Conservation (phyloP, 1,140 invertebrate genomes). For the Temnothorax curvispinosus region DNA sequence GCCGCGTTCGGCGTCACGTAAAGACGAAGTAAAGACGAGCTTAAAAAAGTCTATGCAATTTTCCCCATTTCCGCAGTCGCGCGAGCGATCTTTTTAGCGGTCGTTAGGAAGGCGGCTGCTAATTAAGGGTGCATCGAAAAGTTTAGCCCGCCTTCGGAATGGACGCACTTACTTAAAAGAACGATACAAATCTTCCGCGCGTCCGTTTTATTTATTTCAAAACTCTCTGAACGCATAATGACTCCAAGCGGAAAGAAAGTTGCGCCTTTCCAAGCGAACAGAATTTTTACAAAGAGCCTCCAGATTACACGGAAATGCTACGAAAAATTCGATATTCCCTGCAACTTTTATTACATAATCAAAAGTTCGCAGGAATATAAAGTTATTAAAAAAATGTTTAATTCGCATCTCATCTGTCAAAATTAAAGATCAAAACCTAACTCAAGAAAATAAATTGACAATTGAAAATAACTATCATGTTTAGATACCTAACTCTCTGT, state of each 20-base stretch:
- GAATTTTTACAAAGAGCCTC: not conserved
- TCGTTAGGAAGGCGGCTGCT: constrained; percentile 29
- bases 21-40: constrained; percentile 48
- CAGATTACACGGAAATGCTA: not conserved
- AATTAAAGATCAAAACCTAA: not conserved
- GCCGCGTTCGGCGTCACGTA: constrained; percentile 45
- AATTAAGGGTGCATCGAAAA: constrained; percentile 56
- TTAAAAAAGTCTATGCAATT: constrained; percentile 46
- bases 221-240: constrained; percentile 37
- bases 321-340: not conserved
- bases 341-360: not conserved
- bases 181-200: constrained; percentile 27
- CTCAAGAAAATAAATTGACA: not conserved
- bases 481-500: not conserved
- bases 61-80: not conserved
- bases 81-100: constrained; percentile 47
- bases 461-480: not conserved
- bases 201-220: constrained; percentile 22
- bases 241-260: constrained; percentile 24
- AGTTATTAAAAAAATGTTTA: not conserved
- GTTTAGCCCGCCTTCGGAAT: constrained; percentile 21
- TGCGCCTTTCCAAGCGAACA: constrained; percentile 5
- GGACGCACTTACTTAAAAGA: not conserved
- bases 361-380: not conserved
- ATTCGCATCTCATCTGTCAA: not conserved